These are phyloP conservation scores for Melopsittacus undulatus DNA, from an alignment of 2,797 vertebrate species.

Conservation along the genomic window DNA sequence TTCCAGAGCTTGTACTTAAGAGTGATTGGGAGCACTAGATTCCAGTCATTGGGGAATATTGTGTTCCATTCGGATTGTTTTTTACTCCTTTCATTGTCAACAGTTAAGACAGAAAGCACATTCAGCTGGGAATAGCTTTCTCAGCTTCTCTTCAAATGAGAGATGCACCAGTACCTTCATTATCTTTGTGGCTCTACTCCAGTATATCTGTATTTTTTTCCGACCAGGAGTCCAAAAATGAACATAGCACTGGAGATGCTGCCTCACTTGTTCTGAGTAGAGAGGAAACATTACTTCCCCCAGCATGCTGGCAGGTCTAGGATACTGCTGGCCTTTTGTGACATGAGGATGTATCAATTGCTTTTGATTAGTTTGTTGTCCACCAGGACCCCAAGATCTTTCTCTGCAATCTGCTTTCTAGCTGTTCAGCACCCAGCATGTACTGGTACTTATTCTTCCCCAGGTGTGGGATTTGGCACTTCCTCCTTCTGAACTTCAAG, in stretches of 20 bases:
- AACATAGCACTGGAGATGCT: neutral
- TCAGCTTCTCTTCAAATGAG: neutral
- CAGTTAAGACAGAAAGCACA: slow-evolving; percentile 14
- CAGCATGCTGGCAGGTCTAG: neutral
- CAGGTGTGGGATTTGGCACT: neutral
- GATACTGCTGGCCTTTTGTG: neutral
- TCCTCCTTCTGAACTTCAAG: neutral
- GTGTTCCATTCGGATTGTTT: slow-evolving; percentile 17
- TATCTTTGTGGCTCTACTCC: neutral
- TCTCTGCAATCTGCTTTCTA: neutral
- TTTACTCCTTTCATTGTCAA: slow-evolving; percentile 16
- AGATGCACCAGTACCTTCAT: neutral
- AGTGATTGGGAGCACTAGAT: neutral
- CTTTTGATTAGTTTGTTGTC: neutral
- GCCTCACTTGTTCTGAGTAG: neutral
- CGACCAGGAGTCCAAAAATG: neutral
- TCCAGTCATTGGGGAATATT: neutral
- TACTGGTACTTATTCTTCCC: neutral
- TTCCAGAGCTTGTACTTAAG: neutral
- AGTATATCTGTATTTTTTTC: neutral
- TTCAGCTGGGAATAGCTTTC: neutral
- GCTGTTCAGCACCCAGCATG: neutral
- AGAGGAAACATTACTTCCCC: neutral
- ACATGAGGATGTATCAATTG: neutral
- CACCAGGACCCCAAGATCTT: neutral